Percentiles rank a stretch among this genome's conserved stretches.
phyloP scores from a whole-genome alignment of 1,140 invertebrate genomes.

The Drosophila nigromelanica region DNA sequence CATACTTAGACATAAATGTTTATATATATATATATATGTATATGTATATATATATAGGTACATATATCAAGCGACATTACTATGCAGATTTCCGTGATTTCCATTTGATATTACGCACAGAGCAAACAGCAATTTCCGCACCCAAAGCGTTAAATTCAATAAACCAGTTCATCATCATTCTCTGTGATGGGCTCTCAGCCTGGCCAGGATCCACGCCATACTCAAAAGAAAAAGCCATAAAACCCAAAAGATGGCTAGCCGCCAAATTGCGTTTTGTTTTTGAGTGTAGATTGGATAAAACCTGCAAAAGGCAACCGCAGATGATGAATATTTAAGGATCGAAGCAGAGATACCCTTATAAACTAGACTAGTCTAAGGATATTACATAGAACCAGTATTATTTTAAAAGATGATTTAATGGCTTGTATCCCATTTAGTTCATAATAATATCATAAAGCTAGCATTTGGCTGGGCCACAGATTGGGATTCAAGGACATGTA shows the following conservation, averaged over 20 bases:
- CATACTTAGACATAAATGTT: slow-evolving; percentile 13
- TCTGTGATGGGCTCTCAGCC: slow-evolving; percentile 3
- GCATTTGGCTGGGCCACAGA: too few species aligned
- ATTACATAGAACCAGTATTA: too few species aligned
- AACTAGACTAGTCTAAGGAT: too few species aligned
- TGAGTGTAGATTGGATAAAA: slow-evolving; percentile 2
- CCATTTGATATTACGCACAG: slow-evolving; percentile 46
- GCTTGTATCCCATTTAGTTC: too few species aligned
- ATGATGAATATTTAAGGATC: not conserved
- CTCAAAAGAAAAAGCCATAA: slow-evolving; percentile 23
- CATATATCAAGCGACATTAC: slow-evolving; percentile 26
- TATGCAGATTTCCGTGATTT: slow-evolving; percentile 73
- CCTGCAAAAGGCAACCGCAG: not conserved
- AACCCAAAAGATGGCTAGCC: slow-evolving; percentile 28
- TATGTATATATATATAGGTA: not conserved
- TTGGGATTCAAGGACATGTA: too few species aligned
- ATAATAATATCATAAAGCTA: too few species aligned
- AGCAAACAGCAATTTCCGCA: slow-evolving; percentile 54
- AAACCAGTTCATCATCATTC: slow-evolving; percentile 37
- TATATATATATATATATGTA: not conserved
- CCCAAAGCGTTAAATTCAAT: slow-evolving; percentile 61
- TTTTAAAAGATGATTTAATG: too few species aligned
- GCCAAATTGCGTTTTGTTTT: slow-evolving; percentile 23
- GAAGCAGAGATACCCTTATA: not conserved
- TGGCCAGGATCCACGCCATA: slow-evolving; percentile 1